These are phyloP conservation scores for Theocolax elegans DNA, from an alignment of 1,140 invertebrate genomes.

Conservation along the genomic window DNA sequence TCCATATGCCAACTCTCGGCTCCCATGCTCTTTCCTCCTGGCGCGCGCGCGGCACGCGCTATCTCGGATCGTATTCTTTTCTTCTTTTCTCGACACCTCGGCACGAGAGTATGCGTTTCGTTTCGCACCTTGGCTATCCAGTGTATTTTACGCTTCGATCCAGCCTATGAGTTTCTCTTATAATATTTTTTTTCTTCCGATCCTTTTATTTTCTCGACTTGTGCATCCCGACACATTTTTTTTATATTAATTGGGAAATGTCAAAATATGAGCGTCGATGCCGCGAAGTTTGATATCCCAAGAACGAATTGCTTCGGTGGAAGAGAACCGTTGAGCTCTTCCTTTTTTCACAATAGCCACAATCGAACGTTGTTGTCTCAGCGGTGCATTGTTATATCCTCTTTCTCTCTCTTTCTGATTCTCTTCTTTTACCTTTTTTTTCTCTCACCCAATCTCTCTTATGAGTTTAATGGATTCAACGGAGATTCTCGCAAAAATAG, in stretches of 20 bases:
- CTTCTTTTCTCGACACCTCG: neutral
- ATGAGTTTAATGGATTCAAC: neutral
- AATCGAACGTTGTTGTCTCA: neutral
- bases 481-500: neutral
- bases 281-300: conserved; percentile 2
- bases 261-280: conserved; percentile 19
- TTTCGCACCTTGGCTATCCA: neutral
- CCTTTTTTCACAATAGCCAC: neutral
- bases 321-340: neutral
- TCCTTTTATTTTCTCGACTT: neutral
- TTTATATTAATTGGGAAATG: conserved; percentile 29
- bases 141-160: conserved; percentile 4
- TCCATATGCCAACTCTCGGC: too few relatives aligned
- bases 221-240: neutral
- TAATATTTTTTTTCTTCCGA: neutral
- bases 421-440: neutral
- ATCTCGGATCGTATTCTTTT: conserved; percentile 20
- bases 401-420: neutral
- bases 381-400: neutral
- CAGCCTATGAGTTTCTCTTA: neutral
- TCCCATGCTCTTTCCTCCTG: neutral
- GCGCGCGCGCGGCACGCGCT: neutral
- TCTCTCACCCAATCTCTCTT: too few relatives aligned
- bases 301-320: too few relatives aligned
- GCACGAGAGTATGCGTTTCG: neutral